Percentiles rank a stretch among this genome's conserved stretches.
Evolutionary conservation across 2,113 vertebrate species (phyloP).

Genomic region (Lampris megalopsis): DNA sequence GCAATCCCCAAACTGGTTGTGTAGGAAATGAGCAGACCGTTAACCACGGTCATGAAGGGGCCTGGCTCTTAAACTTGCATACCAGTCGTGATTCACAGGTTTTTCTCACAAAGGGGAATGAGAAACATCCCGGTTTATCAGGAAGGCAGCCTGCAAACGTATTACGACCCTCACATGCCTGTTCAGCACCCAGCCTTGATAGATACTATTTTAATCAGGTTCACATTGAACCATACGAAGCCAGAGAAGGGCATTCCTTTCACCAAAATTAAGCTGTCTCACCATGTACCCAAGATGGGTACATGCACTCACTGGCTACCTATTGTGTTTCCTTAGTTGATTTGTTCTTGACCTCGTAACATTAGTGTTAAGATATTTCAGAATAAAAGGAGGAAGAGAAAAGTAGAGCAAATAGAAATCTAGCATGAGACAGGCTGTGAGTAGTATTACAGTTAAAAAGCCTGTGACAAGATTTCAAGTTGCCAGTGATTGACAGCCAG

Average conservation of each 20-base stretch:
- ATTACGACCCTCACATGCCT: constrained; percentile 22
- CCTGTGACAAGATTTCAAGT: too few species aligned
- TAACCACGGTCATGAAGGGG: not conserved
- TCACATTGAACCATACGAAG: constrained; percentile 11
- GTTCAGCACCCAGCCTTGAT: not conserved
- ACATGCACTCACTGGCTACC: too few species aligned
- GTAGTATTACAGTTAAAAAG: too few species aligned
- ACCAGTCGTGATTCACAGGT: not conserved
- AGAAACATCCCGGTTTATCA: not conserved
- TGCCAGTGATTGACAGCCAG: too few species aligned
- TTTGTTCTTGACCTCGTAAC: too few species aligned
- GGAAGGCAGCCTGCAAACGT: not conserved
- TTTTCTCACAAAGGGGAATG: not conserved
- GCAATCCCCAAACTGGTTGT: too few species aligned
- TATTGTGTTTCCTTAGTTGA: too few species aligned
- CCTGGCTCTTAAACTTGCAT: not conserved
- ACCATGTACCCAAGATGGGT: not conserved
- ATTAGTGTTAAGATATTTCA: too few species aligned
- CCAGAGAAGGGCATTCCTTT: constrained; percentile 3
- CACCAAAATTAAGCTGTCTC: not conserved
- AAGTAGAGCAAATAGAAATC: too few species aligned
- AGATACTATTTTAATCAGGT: not conserved
- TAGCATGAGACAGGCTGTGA: too few species aligned
- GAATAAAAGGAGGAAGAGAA: too few species aligned
- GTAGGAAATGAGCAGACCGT: too few species aligned